phyloP scores from a whole-genome alignment of 1,140 invertebrate species.

The Brachionus plicatilis region DNA sequence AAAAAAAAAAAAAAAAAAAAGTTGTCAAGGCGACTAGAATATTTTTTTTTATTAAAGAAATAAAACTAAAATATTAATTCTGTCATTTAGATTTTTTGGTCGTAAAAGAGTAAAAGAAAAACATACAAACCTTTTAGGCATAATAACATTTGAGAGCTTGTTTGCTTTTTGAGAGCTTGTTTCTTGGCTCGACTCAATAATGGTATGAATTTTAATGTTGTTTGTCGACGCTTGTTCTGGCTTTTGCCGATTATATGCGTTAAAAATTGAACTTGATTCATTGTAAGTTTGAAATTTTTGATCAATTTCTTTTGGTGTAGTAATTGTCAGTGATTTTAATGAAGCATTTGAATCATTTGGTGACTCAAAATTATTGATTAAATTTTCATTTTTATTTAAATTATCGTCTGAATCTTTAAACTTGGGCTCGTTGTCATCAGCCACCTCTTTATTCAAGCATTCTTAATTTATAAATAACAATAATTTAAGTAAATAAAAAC shows the following conservation, averaged over 20 bases:
- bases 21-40: neutral
- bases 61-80: neutral
- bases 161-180: neutral
- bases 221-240: neutral
- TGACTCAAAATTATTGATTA: neutral
- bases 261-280: neutral
- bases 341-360: neutral
- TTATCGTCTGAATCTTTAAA: neutral
- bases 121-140: constrained; percentile 14
- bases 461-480: neutral
- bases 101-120: neutral
- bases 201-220: neutral
- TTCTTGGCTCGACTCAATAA: neutral
- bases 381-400: neutral
- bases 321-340: neutral
- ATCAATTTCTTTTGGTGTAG: neutral
- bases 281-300: neutral
- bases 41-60: neutral
- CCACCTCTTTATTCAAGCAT: neutral
- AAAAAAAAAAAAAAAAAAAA: neutral
- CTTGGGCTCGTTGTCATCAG: neutral
- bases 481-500: neutral
- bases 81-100: neutral
- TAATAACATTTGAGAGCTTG: constrained; percentile 21
- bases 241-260: neutral